phyloP scores from a whole-genome alignment of 1,140 invertebrate species.

The Triops longicaudatus region DNA sequence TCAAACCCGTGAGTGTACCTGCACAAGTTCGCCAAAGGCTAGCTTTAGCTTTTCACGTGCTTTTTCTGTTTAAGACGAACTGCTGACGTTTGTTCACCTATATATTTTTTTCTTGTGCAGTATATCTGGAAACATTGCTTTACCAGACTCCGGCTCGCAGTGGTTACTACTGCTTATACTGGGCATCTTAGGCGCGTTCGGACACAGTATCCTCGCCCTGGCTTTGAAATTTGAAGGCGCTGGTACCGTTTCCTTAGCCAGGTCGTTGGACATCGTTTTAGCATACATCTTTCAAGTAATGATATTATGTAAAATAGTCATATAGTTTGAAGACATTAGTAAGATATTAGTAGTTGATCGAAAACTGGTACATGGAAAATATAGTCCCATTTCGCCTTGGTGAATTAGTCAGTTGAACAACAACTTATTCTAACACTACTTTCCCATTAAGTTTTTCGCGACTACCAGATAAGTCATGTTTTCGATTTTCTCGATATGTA shows the following conservation, averaged over 20 bases:
- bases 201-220: conserved; percentile 44
- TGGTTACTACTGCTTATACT: conserved; percentile 38
- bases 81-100: conserved; percentile 34
- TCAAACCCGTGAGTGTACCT: neutral
- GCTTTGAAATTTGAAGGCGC: conserved; percentile 45
- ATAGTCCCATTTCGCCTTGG: no score
- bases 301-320: no score
- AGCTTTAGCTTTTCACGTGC: neutral
- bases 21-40: neutral
- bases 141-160: conserved; percentile 38
- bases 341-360: no score
- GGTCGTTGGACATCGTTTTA: conserved; percentile 46
- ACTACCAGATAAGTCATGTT: neutral
- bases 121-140: neutral
- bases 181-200: conserved; percentile 40
- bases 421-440: no score
- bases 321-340: conserved; percentile 16
- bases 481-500: neutral
- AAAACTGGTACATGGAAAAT: no score
- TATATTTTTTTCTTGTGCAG: conserved; percentile 25
- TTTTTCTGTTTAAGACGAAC: neutral
- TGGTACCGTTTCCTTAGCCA: conserved; percentile 45
- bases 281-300: conserved; percentile 43
- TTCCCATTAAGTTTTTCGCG: no score
- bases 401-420: no score